These are phyloP conservation scores for Geothlypis trichas DNA, from an alignment of 2,113 vertebrate genomes.

Conservation along the genomic window DNA sequence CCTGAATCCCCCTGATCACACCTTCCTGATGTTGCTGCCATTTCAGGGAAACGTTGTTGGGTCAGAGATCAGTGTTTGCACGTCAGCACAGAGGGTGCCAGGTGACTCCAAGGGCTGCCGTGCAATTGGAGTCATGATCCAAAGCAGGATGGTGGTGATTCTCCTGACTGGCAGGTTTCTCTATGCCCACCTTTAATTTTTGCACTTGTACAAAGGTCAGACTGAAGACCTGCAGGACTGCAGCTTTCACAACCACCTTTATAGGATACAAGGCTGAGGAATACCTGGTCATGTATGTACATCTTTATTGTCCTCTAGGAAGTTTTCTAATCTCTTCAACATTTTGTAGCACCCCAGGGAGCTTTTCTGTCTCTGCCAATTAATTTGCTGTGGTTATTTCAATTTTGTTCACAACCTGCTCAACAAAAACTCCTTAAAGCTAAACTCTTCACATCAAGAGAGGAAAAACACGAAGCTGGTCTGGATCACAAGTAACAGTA, in stretches of 20 bases:
- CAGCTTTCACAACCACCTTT: neutral
- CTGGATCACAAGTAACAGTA: slow-evolving; percentile 7
- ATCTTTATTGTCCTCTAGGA: neutral
- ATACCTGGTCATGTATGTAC: neutral
- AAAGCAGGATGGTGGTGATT: neutral
- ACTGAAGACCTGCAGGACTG: neutral
- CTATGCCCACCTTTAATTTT: neutral
- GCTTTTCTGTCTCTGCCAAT: neutral
- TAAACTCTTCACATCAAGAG: neutral
- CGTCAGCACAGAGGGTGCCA: neutral
- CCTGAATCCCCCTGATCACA: neutral
- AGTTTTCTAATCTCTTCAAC: neutral
- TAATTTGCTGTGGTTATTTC: slow-evolving; percentile 35
- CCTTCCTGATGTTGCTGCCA: neutral
- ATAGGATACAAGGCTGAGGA: neutral
- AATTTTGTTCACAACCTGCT: slow-evolving; percentile 10
- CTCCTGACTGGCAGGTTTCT: neutral
- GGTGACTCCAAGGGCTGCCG: neutral
- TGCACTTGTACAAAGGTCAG: neutral
- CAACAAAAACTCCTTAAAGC: neutral
- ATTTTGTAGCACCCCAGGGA: neutral
- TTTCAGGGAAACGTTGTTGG: fast-evolving
- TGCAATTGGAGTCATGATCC: fast-evolving
- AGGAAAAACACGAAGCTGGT: neutral
- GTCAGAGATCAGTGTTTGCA: neutral